Percentiles rank a stretch among this genome's conserved stretches.
These are phyloP conservation scores for Aplocera efformata DNA, from an alignment of 2,888 invertebrate species.

Conservation along the genomic window DNA sequence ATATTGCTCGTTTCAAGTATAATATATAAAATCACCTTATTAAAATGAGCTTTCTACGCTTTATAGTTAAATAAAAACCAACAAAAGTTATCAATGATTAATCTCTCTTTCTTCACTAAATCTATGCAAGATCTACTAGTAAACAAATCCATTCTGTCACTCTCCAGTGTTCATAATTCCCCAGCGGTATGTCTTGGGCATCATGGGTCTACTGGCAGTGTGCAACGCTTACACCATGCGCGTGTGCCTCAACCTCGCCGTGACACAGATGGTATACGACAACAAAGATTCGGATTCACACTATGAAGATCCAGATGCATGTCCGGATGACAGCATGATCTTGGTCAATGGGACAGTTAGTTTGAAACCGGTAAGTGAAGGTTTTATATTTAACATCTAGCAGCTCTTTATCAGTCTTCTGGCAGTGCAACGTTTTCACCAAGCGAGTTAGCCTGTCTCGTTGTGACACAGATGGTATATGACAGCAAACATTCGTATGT, in stretches of 20 bases:
- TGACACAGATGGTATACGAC: constrained; percentile 83
- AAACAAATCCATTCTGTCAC: constrained; percentile 25
- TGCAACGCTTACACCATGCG: constrained; percentile 89
- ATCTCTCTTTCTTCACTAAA: no score
- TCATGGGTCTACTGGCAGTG: constrained; percentile 88
- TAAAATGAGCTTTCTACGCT: no score
- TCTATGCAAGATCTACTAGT: no score
- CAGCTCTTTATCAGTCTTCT: no score
- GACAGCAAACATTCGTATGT: constrained; percentile 56
- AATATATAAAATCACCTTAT: no score
- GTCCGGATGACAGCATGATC: constrained; percentile 60
- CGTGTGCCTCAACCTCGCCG: constrained; percentile 85
- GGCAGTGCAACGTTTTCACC: constrained; percentile 44
- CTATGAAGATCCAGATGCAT: constrained; percentile 57
- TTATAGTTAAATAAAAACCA: no score
- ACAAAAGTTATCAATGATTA: no score
- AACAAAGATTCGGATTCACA: constrained; percentile 54
- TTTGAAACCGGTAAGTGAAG: constrained; percentile 54
- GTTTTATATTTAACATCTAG: background rate
- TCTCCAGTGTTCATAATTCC: constrained; percentile 82
- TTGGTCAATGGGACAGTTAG: constrained; percentile 58
- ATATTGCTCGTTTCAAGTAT: no score
- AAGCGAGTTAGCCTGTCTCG: constrained; percentile 87
- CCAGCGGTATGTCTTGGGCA: constrained; percentile 85
- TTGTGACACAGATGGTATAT: constrained; percentile 85